phyloP scores from a whole-genome alignment of 2,888 invertebrate species.

The Crematogaster levior region DNA sequence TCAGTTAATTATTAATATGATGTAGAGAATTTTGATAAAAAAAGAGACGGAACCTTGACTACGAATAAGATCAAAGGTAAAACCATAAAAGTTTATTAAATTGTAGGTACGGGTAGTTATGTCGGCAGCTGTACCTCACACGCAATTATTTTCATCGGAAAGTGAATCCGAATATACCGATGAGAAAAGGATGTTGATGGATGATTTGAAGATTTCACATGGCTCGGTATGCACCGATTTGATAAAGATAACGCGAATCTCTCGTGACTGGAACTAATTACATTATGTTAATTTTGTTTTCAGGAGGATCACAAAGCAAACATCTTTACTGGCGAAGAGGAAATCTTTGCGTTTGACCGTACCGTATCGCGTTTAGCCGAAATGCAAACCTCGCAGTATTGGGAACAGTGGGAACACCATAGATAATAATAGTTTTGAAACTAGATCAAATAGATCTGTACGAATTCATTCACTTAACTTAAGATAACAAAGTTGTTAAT shows the following conservation, averaged over 20 bases:
- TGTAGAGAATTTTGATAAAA: background rate
- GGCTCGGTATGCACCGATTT: conserved; percentile 88
- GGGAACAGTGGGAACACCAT: conserved; percentile 91
- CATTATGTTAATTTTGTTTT: conserved; percentile 38
- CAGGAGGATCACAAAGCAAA: conserved; percentile 93
- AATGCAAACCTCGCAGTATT: conserved; percentile 98
- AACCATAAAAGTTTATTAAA: background rate
- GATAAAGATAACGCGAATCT: background rate
- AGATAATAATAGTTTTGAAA: conserved; percentile 68
- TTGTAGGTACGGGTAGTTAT: conserved; percentile 92
- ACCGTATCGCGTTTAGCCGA: conserved; percentile 97
- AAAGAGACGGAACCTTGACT: background rate
- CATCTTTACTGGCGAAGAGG: conserved; percentile 99
- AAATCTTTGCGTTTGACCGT: conserved; percentile 98
- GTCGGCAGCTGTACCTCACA: conserved; percentile 92
- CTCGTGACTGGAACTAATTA: background rate
- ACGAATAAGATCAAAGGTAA: background rate
- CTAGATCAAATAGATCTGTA: conserved; percentile 53
- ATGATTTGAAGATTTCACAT: conserved; percentile 95
- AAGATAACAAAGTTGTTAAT: background rate
- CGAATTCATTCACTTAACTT: conserved; percentile 14
- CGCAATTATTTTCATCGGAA: conserved; percentile 90
- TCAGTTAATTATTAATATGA: no score
- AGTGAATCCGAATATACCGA: conserved; percentile 88
- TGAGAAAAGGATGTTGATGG: conserved; percentile 96